Evolutionary conservation across 2,888 invertebrate species (phyloP), one percentile per base, ranked within the genome.

Genomic region (Mimumesa dahlbomi): DNA sequence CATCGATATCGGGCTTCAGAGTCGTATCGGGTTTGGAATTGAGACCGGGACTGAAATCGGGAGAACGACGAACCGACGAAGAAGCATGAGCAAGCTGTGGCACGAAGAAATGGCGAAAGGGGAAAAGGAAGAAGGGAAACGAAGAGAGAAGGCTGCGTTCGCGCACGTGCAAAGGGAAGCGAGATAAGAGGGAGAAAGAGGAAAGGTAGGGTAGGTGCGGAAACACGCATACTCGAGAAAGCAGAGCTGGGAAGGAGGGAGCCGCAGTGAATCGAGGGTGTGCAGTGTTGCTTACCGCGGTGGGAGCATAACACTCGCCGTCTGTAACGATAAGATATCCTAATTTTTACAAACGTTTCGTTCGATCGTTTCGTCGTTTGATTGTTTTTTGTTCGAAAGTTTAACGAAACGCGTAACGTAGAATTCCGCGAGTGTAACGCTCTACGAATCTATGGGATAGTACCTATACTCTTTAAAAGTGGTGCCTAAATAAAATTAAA

Each of bases 231-330:
- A 40, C 42, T 48, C 29, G 29, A 29, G 9, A 9, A n/a, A n/a
- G n/a, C n/a, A n/a, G n/a, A n/a, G n/a, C n/a, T 2, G 46, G 43
- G 62, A 78, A 63, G 77, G 74, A 69, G 75, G 78, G 73, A 67
- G 62, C 50, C 77, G 56, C 66, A 54, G 70, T 64, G 77, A 65
- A 62, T 71, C 75, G 66, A 73, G 75, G 68, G 73, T 77, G 78
- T 82, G 84, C 84, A 84, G 85, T 84, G 84, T 86, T 82, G 80
- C 83, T 80, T 83, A 83, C 83, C 86, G 84, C 82, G 81, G 82
- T 80, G 81, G 77, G 77, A 84, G 85, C 82, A 85, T 84, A 83
- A 85, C 87, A 83, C 87, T 86, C 78, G 82, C 82, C 83, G 77
- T 83, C 61, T 66, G 68, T 73, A n/a, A 74, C 75, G 56, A 75